Conservation (phyloP, 2,113 vertebrate species). For the Hepsetus odoe region DNA sequence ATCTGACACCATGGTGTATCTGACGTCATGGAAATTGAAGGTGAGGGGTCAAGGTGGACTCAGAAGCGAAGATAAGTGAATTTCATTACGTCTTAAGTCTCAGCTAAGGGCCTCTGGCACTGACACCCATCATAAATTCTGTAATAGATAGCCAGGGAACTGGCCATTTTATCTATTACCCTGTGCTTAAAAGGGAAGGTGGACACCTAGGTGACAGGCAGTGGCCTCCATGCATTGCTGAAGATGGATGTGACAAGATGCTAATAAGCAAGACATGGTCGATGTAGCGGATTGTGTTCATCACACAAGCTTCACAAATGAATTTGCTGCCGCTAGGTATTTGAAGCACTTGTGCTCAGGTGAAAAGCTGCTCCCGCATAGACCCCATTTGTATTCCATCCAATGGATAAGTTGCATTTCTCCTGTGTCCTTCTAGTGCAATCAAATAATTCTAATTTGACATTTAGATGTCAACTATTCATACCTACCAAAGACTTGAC, state of each 20-base stretch:
- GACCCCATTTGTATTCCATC: conserved; percentile 39
- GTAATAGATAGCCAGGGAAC: conserved; percentile 36
- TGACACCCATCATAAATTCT: conserved; percentile 53
- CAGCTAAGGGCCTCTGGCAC: conserved; percentile 44
- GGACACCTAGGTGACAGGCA: conserved; percentile 37
- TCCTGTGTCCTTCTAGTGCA: conserved; percentile 34
- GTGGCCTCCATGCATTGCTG: conserved; percentile 50
- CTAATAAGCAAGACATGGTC: conserved; percentile 44
- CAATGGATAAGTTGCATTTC: conserved; percentile 28
- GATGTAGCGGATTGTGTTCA: conserved; percentile 17
- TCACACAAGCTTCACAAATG: not conserved
- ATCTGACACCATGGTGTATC: conserved; percentile 22
- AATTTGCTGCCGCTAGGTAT: not conserved
- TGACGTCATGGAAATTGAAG: conserved; percentile 46
- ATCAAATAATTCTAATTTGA: conserved; percentile 60
- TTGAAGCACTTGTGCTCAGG: not conserved
- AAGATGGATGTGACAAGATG: conserved; percentile 48
- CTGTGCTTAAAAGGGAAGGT: conserved; percentile 47
- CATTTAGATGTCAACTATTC: conserved; percentile 59
- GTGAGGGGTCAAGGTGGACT: conserved; percentile 57
- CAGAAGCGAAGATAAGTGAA: conserved; percentile 45
- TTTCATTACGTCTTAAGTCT: conserved; percentile 52
- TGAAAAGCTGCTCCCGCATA: conserved; percentile 10
- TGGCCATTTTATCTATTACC: conserved; percentile 46
- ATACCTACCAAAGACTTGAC: conserved; percentile 48